A percentile compares a stretch with the other conserved stretches of the same genome.
Conservation (phyloP, 2,113 vertebrate species). For the Hippocampus guttulatus region DNA sequence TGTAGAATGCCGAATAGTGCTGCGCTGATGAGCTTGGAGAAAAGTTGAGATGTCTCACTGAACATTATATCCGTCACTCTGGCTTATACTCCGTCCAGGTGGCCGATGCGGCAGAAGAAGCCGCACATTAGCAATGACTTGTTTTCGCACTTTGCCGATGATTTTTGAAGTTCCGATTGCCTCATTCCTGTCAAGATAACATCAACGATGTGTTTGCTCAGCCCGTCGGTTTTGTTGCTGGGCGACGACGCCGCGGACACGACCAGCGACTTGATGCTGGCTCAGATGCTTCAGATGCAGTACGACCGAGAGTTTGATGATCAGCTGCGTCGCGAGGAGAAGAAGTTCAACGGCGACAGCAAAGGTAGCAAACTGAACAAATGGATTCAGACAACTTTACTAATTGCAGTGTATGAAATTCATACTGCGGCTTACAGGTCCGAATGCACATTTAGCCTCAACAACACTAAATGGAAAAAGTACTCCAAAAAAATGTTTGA, state of each 20-base stretch:
- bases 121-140: not conserved
- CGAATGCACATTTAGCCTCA: not conserved
- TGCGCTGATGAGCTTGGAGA: not conserved
- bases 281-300: conserved; percentile 97
- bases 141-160: too few relatives aligned
- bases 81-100: too few relatives aligned
- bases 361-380: conserved; percentile 76
- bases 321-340: conserved; percentile 90
- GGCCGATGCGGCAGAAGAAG: too few relatives aligned
- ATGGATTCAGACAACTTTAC: not conserved
- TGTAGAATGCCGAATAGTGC: too few relatives aligned
- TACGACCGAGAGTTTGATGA: conserved; percentile 94
- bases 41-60: too few relatives aligned
- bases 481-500: too few relatives aligned
- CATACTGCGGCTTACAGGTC: not conserved
- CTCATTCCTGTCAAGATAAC: too few relatives aligned
- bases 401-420: not conserved
- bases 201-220: conserved; percentile 37
- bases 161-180: too few relatives aligned
- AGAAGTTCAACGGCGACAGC: conserved; percentile 94
- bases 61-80: too few relatives aligned
- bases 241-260: conserved; percentile 79
- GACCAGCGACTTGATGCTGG: conserved; percentile 89
- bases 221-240: conserved; percentile 70
- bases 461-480: too few relatives aligned